These are phyloP conservation scores for Drosophila sturtevanti DNA, from an alignment of 1,140 invertebrate species.

Conservation along the genomic window DNA sequence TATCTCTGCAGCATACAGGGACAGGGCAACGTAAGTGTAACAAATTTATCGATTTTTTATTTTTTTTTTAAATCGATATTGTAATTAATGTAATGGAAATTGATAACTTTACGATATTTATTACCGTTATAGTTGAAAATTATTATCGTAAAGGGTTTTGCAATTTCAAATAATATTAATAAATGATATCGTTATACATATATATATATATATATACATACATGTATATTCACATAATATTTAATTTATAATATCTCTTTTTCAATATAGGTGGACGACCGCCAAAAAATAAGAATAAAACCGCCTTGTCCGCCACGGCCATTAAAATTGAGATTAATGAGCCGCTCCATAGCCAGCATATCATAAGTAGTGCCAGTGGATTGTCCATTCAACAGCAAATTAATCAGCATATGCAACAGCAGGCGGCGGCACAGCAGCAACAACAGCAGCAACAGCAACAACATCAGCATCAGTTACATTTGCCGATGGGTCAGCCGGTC, in stretches of 20 bases:
- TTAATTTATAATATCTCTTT: too few relatives aligned
- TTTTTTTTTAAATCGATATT: background rate
- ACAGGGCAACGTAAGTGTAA: conserved; percentile 74
- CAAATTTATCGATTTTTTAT: background rate
- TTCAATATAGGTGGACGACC: conserved; percentile 73
- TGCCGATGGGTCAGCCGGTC: conserved; percentile 70
- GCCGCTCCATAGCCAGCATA: conserved; percentile 76
- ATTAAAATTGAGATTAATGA: conserved; percentile 81
- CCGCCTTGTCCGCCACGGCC: conserved; percentile 63
- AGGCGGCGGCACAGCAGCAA: conserved; percentile 52
- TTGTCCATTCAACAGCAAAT: conserved; percentile 79
- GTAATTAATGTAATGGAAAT: too few relatives aligned
- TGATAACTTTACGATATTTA: too few relatives aligned
- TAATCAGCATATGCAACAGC: conserved; percentile 79
- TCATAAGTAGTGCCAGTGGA: conserved; percentile 77
- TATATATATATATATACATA: too few relatives aligned
- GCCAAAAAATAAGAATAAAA: conserved; percentile 77
- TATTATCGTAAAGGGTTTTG: too few relatives aligned
- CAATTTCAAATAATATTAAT: too few relatives aligned
- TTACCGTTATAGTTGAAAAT: too few relatives aligned
- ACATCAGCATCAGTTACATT: conserved; percentile 59
- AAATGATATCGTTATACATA: too few relatives aligned
- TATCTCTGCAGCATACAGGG: conserved; percentile 69
- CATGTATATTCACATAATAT: too few relatives aligned
- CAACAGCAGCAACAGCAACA: conserved; percentile 58